Evolutionary conservation across 2,888 invertebrate species (phyloP).

Genomic region (Troides helena): DNA sequence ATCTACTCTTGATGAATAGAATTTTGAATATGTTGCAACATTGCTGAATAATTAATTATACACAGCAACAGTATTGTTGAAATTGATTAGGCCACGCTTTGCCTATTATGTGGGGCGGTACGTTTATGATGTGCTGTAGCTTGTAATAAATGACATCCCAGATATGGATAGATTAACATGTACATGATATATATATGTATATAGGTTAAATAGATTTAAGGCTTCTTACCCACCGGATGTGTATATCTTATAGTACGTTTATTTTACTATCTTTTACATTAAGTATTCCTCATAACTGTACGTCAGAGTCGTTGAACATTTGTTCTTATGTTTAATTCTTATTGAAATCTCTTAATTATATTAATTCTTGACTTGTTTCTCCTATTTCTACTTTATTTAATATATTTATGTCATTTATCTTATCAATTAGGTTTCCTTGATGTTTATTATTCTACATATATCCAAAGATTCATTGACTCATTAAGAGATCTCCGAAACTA

Average conservation of each 20-base stretch:
- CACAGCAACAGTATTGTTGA: not conserved
- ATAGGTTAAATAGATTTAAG: not conserved
- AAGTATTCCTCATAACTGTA: not conserved
- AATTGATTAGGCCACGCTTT: slow-evolving; percentile 16
- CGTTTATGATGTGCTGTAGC: not conserved
- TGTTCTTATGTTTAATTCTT: no score
- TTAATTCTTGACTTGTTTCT: no score
- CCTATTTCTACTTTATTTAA: no score
- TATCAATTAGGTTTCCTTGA: no score
- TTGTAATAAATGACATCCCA: not conserved
- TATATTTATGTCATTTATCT: no score
- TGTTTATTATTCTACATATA: no score
- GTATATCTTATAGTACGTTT: not conserved
- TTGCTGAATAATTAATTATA: slow-evolving; percentile 8
- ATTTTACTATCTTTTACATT: not conserved
- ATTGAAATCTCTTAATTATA: no score
- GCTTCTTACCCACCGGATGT: not conserved
- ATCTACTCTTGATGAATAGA: not conserved
- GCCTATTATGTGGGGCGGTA: not conserved
- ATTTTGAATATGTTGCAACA: slow-evolving; percentile 10
- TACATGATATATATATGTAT: not conserved
- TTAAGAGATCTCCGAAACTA: no score
- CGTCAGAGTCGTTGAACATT: no score
- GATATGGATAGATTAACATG: not conserved
- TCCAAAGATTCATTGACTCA: no score